phyloP scores from a whole-genome alignment of 2,797 vertebrate species.

The Tachyglossus aculeatus region DNA sequence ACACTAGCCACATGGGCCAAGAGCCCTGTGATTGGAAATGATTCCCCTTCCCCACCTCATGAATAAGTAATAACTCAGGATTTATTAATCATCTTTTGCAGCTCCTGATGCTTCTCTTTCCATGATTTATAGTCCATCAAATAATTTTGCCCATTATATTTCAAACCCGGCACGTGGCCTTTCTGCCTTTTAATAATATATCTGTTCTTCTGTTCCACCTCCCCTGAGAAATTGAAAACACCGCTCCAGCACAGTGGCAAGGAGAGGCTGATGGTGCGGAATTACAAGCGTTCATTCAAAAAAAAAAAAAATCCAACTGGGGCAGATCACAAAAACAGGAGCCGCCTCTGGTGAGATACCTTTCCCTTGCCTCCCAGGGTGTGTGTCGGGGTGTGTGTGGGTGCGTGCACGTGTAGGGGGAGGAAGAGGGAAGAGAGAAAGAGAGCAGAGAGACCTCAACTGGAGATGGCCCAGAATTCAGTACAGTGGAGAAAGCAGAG shows the following conservation, averaged over 20 bases:
- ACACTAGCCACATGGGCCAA: no score
- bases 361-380: neutral
- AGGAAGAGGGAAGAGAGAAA: no score
- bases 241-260: neutral
- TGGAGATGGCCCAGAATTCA: no score
- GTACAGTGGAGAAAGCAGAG: no score
- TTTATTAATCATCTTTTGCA: neutral
- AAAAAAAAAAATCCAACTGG: neutral
- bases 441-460: no score
- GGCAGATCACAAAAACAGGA: neutral
- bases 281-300: neutral
- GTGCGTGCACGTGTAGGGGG: no score
- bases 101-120: conserved; percentile 7
- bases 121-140: conserved; percentile 31
- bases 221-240: conserved; percentile 18
- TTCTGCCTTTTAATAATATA: conserved; percentile 34
- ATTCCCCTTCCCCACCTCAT: neutral
- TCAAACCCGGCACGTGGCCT: neutral
- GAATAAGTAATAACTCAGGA: conserved; percentile 3
- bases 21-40: no score
- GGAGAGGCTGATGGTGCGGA: neutral
- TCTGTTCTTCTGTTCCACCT: conserved; percentile 1
- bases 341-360: neutral
- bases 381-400: no score
- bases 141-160: conserved; percentile 38